Conservation (phyloP, 2,797 vertebrate genomes). For the Adrianichthys oophorus region DNA sequence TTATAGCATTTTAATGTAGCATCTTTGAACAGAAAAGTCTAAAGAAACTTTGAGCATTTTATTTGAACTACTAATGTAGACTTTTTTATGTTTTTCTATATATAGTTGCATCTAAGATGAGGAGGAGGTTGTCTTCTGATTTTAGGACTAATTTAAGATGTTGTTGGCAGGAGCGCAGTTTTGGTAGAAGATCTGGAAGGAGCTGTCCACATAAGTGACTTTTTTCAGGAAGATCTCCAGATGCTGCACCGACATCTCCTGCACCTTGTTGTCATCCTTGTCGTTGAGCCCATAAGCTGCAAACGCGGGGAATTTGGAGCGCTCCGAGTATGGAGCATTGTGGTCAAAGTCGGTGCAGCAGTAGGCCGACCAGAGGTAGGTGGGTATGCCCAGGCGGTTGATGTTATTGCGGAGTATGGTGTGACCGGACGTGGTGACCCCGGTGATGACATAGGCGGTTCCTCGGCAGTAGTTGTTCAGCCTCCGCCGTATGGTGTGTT, state of each 20-base stretch:
- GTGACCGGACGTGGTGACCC: slow-evolving; percentile 69
- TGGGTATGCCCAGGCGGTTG: slow-evolving; percentile 70
- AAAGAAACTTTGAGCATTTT: too few relatives aligned
- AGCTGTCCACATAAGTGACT: slow-evolving; percentile 63
- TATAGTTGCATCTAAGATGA: background rate
- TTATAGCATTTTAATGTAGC: too few relatives aligned
- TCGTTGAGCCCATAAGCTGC: slow-evolving; percentile 66
- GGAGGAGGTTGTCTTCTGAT: background rate
- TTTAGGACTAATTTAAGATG: slow-evolving; percentile 3
- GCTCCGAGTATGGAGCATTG: slow-evolving; percentile 66
- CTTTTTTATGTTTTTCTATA: too few relatives aligned
- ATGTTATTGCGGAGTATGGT: slow-evolving; percentile 65
- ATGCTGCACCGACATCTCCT: slow-evolving; percentile 64
- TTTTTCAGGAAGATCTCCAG: slow-evolving; percentile 72
- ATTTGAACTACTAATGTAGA: too few relatives aligned
- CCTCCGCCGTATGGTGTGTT: slow-evolving; percentile 58
- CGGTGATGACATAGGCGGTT: slow-evolving; percentile 62
- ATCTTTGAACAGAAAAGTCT: too few relatives aligned
- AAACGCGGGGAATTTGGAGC: slow-evolving; percentile 71
- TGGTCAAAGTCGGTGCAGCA: slow-evolving; percentile 71
- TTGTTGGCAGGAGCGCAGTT: slow-evolving; percentile 55
- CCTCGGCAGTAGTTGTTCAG: slow-evolving; percentile 78
- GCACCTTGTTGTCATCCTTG: slow-evolving; percentile 47
- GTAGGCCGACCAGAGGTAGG: slow-evolving; percentile 74
- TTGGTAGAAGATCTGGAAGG: slow-evolving; percentile 72